A percentile compares a stretch with the other conserved stretches of the same genome.
phyloP scores from a whole-genome alignment of 2,888 invertebrate genomes.

The Endotricha flammealis region DNA sequence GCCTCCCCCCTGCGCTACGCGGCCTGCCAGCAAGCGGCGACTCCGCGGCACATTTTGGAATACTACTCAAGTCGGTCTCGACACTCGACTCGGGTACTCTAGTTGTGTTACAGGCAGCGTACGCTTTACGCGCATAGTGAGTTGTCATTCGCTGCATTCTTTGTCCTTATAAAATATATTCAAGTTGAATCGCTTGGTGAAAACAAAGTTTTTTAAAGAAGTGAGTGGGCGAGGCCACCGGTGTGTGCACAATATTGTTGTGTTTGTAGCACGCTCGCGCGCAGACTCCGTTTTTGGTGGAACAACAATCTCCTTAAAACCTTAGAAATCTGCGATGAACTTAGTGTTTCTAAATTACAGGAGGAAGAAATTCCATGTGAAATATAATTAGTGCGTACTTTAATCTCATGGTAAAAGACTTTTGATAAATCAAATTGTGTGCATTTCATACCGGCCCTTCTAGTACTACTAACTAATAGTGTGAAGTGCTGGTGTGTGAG shows the following conservation, averaged over 20 bases:
- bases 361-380: conserved; percentile 24
- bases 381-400: conserved; percentile 25
- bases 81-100: conserved; percentile 35
- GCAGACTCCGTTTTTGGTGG: conserved; percentile 45
- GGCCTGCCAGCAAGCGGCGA: conserved; percentile 14
- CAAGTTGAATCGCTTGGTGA: conserved; percentile 27
- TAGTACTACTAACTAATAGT: conserved; percentile 40
- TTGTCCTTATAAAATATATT: conserved; percentile 46
- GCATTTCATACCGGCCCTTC: conserved; percentile 47
- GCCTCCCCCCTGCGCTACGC: conserved; percentile 18
- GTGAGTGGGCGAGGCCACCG: conserved; percentile 57
- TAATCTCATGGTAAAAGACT: conserved; percentile 27
- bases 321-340: conserved; percentile 25
- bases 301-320: conserved; percentile 44
- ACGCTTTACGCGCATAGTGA: conserved; percentile 37
- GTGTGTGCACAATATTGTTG: conserved; percentile 24
- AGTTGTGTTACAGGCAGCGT: conserved; percentile 56
- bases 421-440: conserved; percentile 26
- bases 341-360: conserved; percentile 25
- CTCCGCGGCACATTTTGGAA: conserved; percentile 45
- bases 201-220: conserved; percentile 33
- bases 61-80: too few species aligned
- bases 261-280: conserved; percentile 38
- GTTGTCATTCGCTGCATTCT: conserved; percentile 31
- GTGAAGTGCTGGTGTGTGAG: conserved; percentile 52